Percentiles rank a stretch among this genome's conserved stretches.
These are phyloP conservation scores for Sylvilagus bachmani DNA, from an alignment of 2,113 vertebrate species.

Conservation along the genomic window DNA sequence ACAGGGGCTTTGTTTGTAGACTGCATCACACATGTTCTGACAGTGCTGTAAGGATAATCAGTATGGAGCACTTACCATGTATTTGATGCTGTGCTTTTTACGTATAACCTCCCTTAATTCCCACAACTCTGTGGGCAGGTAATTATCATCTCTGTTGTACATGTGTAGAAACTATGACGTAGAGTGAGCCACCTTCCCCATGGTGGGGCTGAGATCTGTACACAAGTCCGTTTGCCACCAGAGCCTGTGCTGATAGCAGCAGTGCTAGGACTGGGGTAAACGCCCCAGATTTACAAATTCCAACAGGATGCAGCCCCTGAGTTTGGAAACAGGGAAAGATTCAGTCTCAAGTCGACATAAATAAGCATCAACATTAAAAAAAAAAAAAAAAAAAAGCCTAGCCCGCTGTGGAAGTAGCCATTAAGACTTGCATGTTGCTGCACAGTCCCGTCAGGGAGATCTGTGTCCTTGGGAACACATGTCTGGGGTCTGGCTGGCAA, in stretches of 20 bases:
- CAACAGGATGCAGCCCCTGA: neutral
- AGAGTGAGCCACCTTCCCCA: neutral
- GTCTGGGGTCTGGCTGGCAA: neutral
- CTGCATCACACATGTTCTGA: neutral
- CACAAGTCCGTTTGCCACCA: neutral
- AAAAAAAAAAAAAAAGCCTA: neutral
- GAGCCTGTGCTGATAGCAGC: neutral
- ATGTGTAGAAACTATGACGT: neutral
- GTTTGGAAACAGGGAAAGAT: neutral
- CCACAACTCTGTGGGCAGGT: neutral
- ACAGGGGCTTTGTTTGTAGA: neutral
- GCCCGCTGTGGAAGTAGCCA: neutral
- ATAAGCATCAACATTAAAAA: neutral
- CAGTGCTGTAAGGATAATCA: neutral
- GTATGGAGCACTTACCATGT: accelerated
- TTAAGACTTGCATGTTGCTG: neutral
- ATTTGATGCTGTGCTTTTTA: neutral
- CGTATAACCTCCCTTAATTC: accelerated
- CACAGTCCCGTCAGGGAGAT: neutral
- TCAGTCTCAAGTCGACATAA: neutral
- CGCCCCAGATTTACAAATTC: neutral
- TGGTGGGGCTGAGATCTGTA: neutral
- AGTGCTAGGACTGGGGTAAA: neutral
- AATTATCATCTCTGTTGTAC: neutral
- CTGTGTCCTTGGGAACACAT: neutral